Base-by-base conservation (phyloP, 2,113 vertebrate genomes). In the Cromileptes altivelis region DNA sequence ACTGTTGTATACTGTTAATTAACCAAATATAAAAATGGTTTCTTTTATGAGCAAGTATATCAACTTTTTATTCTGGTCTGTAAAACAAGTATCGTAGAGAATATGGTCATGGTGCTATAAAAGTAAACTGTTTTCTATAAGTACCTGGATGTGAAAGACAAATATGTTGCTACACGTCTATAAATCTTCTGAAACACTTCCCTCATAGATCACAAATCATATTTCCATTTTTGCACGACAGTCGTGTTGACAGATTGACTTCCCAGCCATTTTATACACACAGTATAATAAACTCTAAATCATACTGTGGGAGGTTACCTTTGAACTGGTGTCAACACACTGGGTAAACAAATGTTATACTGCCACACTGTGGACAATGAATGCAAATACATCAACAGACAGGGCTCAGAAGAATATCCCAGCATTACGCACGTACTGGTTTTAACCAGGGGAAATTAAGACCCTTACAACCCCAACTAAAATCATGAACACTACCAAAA, bases 351-450 rank as follows among this genome's bases (percentile, higher is more conserved):
- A n/a, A 73, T 56, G 88, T 68, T 75, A 81, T 33, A 85, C 86
- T 89, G 91, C 91, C 90, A 78, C 86, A 8, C 17, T 37, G 82
- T 65, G 91, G 91, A 82, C 78, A 78, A 58, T 1, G 1, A 1
- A 19, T 78, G 87, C 14, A 91, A 80, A 42, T 68, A 80, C 89
- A 87, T 19, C 76, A 30, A 52, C 25, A 45, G 42, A 45, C 42
- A 45, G 11, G 42, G 42, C 42, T 45, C 42, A 45, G 75, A 49
- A 25, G 62, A 50, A 56, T 21, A 70, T 25, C 18, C 42, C 63
- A 89, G 69, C 76, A 73, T 57, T n/a, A 30, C 1, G 10, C 10
- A 49, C 27, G 10, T 53, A 4, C 15, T 7, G 56, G 30, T 50
- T 42, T 60, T 9, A 21, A 52, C 15, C 65, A 17, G 33, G 11